These are phyloP conservation scores for Tyria jacobaeae DNA, from an alignment of 2,888 invertebrate species.

Conservation along the genomic window DNA sequence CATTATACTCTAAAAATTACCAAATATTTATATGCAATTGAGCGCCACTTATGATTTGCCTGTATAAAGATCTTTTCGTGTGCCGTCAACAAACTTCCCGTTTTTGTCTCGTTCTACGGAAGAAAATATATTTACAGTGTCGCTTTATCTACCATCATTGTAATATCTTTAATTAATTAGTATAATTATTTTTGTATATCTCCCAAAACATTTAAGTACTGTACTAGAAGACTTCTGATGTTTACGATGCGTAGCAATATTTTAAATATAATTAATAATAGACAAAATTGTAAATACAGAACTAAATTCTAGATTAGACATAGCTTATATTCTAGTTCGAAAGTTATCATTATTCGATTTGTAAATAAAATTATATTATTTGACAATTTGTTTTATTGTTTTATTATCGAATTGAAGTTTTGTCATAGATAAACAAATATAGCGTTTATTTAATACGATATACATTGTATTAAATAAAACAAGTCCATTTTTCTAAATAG, in stretches of 20 bases:
- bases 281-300: slow-evolving; percentile 65
- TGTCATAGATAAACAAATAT: no score
- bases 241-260: slow-evolving; percentile 51
- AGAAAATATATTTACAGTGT: background rate
- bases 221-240: slow-evolving; percentile 37
- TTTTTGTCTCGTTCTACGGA: no score
- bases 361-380: slow-evolving; percentile 86
- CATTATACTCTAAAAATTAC: no score
- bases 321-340: slow-evolving; percentile 63
- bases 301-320: slow-evolving; percentile 49
- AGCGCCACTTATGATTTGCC: background rate
- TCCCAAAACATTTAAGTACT: slow-evolving; percentile 13
- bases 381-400: slow-evolving; percentile 68
- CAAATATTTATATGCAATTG: no score
- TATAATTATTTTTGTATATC: background rate
- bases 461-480: no score
- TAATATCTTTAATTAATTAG: background rate
- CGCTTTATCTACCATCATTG: background rate
- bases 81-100: no score
- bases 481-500: no score
- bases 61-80: no score
- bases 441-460: no score
- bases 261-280: slow-evolving; percentile 53
- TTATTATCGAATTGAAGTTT: slow-evolving; percentile 34
- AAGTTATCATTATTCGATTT: slow-evolving; percentile 76